phyloP scores from a whole-genome alignment of 2,113 vertebrate genomes.

The Barnardius zonarius region DNA sequence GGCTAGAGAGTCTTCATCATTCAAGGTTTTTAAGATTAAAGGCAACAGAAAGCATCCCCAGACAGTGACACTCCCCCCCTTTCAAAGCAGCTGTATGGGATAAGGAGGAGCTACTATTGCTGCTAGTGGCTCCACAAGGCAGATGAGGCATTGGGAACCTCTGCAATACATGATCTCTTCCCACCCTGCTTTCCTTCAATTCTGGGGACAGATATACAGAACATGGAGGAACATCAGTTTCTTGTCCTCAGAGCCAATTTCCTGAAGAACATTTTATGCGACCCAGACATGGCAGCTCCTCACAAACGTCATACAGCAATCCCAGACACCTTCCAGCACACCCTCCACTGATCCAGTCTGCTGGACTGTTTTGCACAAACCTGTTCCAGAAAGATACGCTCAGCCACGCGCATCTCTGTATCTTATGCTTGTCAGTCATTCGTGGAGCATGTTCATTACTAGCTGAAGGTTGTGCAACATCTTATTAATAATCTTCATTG shows the following conservation, averaged over 20 bases:
- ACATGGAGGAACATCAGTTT: not conserved
- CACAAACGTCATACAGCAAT: not conserved
- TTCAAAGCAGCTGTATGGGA: not conserved
- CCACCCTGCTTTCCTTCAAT: not conserved
- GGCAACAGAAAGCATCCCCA: not conserved
- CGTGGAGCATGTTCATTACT: not conserved
- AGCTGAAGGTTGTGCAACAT: not conserved
- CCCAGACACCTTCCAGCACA: not conserved
- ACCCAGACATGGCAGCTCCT: not conserved
- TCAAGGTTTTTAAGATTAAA: not conserved
- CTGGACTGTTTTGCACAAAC: not conserved
- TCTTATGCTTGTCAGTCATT: not conserved
- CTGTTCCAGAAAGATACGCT: fast-evolving
- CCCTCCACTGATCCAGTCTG: not conserved
- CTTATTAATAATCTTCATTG: not conserved
- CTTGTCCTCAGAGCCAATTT: not conserved
- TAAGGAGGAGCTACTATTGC: not conserved
- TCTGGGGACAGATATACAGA: not conserved
- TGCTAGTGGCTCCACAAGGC: not conserved
- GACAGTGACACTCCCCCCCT: not conserved
- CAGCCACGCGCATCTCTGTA: not conserved
- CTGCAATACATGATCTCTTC: fast-evolving
- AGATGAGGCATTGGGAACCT: not conserved
- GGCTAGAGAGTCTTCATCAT: not conserved
- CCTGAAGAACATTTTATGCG: not conserved